A percentile compares a stretch with the other conserved stretches of the same genome.
phyloP scores from a whole-genome alignment of 2,797 vertebrate genomes.

The Moxostoma hubbsi region DNA sequence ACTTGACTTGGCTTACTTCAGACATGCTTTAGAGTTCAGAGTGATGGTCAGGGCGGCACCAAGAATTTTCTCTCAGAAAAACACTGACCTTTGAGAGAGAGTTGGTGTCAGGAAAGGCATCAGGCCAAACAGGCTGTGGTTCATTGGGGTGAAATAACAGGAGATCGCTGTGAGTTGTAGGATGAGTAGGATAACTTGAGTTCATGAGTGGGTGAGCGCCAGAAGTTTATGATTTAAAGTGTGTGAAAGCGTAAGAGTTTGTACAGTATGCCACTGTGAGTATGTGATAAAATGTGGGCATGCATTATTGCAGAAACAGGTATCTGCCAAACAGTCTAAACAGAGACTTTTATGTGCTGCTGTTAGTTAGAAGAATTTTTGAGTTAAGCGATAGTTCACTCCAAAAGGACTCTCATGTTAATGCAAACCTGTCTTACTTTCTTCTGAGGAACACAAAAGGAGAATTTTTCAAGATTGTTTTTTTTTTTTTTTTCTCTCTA shows the following conservation, averaged over 20 bases:
- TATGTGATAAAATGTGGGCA: slow-evolving; percentile 9
- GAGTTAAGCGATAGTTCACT: not conserved
- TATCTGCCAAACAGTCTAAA: not conserved
- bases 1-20: not conserved
- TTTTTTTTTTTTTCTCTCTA: not conserved
- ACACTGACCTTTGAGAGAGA: slow-evolving; percentile 16
- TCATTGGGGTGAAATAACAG: slow-evolving; percentile 5
- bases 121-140: slow-evolving; percentile 2
- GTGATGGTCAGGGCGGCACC: slow-evolving; percentile 14
- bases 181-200: slow-evolving; percentile 4
- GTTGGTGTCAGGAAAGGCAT: not conserved
- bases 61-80: slow-evolving; percentile 7
- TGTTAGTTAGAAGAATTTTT: not conserved
- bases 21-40: slow-evolving; percentile 23
- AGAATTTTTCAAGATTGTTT: not conserved
- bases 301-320: slow-evolving; percentile 9
- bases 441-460: not conserved
- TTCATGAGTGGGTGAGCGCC: not conserved
- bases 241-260: slow-evolving; percentile 37
- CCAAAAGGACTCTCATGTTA: not conserved
- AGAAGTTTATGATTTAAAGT: slow-evolving; percentile 16
- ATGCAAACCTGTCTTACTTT: not conserved
- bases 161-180: slow-evolving; percentile 3
- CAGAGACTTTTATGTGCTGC: not conserved
- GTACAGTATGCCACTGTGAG: slow-evolving; percentile 34